phyloP scores from a whole-genome alignment of 2,797 vertebrate genomes.

The Typhlichthys eigenmanni region DNA sequence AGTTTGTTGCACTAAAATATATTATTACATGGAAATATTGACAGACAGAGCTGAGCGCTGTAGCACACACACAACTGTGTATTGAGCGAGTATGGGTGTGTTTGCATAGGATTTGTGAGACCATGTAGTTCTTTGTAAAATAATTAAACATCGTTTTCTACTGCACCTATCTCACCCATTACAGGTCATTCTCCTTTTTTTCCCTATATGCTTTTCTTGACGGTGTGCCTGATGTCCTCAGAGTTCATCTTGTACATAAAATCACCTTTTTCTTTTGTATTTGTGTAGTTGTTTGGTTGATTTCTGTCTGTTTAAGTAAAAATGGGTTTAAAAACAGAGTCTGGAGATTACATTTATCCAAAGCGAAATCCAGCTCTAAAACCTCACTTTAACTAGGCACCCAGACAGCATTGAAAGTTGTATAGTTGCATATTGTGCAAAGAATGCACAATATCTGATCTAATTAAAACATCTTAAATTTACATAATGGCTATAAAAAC shows the following conservation, averaged over 20 bases:
- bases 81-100: constrained; percentile 40
- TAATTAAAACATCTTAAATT: background rate
- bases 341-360: background rate
- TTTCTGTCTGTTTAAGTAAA: constrained; percentile 55
- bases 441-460: too few relatives aligned
- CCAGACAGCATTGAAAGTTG: background rate
- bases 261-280: constrained; percentile 58
- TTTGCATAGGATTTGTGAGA: constrained; percentile 46
- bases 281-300: constrained; percentile 40
- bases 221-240: constrained; percentile 18
- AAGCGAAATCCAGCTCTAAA: background rate
- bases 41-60: constrained; percentile 59
- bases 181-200: constrained; percentile 10
- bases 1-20: constrained; percentile 32
- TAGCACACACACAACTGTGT: constrained; percentile 16
- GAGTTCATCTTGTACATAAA: constrained; percentile 50
- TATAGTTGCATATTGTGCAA: background rate
- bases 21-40: constrained; percentile 37
- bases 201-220: constrained; percentile 11
- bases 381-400: background rate
- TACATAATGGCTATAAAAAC: too few relatives aligned
- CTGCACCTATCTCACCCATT: constrained; percentile 13
- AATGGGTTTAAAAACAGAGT: constrained; percentile 33
- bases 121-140: constrained; percentile 18
- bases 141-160: constrained; percentile 5